Evolutionary conservation across 53 echinoderm and acorn worm genomes (phyloP).

Genomic region (Patiria pectinifera): DNA sequence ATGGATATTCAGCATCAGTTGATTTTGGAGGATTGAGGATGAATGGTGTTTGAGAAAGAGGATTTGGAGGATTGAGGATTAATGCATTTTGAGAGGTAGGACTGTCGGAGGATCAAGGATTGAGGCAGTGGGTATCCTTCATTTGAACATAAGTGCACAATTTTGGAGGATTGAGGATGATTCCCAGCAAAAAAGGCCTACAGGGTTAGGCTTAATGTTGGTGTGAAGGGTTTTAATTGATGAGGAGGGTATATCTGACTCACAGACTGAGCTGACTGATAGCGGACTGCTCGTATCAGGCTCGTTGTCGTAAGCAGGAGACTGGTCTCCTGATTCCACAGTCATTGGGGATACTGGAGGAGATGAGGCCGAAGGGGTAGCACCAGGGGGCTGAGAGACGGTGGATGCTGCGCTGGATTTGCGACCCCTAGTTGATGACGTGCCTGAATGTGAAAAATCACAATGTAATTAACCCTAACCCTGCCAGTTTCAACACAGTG

Average conservation of each 20-base stretch:
- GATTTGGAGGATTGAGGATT: no score
- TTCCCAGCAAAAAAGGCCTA: no score
- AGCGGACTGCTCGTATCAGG: constrained; percentile 79
- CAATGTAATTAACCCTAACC: not conserved
- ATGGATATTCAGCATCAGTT: no score
- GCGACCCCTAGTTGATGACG: constrained; percentile 65
- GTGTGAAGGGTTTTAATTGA: not conserved
- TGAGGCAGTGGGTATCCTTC: no score
- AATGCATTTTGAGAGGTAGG: no score
- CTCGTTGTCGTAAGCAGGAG: constrained; percentile 60
- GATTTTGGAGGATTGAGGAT: no score
- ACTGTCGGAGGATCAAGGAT: no score
- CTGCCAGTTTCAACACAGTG: not conserved
- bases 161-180: no score
- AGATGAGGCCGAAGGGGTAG: constrained; percentile 9
- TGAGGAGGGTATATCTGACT: not conserved
- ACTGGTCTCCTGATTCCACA: constrained; percentile 18
- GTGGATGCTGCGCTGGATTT: constrained; percentile 63
- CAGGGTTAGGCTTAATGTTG: no score
- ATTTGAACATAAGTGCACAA: no score
- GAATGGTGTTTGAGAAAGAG: no score
- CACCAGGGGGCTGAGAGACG: constrained; percentile 16
- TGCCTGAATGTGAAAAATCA: constrained; percentile 28
- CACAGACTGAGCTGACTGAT: constrained; percentile 38
- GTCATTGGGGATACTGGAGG: constrained; percentile 42